Conservation (phyloP, 1,140 invertebrate genomes). For the Neotoxoptera formosana region DNA sequence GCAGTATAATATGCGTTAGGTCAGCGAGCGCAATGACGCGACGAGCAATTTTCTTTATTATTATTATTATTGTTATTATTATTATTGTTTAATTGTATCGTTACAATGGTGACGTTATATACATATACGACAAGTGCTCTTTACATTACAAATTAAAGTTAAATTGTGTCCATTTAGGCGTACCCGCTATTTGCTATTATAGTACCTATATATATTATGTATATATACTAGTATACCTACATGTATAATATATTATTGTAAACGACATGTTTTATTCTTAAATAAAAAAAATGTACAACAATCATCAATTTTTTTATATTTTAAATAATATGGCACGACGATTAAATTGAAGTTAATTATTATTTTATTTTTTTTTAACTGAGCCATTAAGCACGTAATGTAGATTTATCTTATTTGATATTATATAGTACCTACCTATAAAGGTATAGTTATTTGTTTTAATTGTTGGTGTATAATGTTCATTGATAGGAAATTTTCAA, state of each 20-base stretch:
- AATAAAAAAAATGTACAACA: background rate
- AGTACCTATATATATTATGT: background rate
- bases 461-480: background rate
- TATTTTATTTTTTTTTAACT: background rate
- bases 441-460: background rate
- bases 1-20: background rate
- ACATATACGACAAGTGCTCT: background rate
- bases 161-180: background rate
- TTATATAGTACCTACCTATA: background rate
- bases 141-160: conserved; percentile 13
- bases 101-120: background rate
- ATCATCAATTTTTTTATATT: background rate
- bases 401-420: background rate
- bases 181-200: background rate
- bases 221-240: background rate
- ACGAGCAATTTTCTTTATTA: background rate
- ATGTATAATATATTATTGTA: background rate
- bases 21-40: background rate
- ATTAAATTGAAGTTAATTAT: background rate
- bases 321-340: background rate
- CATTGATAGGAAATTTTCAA: background rate
- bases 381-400: background rate
- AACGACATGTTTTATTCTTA: background rate
- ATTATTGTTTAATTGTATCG: conserved; percentile 2
- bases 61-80: background rate